phyloP scores from a whole-genome alignment of 2,888 invertebrate species.

The Oxycera nigricornis region DNA sequence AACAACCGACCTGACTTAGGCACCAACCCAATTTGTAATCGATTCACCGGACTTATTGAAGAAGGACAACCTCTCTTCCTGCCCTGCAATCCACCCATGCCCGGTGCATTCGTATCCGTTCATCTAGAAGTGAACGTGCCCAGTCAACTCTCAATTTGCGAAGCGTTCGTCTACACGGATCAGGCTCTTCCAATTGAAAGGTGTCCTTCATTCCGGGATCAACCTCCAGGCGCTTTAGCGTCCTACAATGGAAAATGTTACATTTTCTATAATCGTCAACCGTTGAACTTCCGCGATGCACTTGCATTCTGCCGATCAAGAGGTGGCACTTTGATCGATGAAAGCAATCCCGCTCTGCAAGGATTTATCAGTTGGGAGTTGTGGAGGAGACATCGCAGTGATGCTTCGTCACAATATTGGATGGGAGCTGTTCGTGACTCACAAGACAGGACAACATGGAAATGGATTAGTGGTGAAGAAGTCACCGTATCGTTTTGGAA shows the following conservation, averaged over 20 bases:
- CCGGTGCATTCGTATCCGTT: constrained; percentile 92
- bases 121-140: constrained; percentile 80
- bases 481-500: constrained; percentile 93
- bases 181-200: constrained; percentile 89
- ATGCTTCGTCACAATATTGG: constrained; percentile 93
- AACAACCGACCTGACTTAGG: constrained; percentile 92
- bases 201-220: constrained; percentile 91
- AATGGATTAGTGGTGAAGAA: constrained; percentile 88
- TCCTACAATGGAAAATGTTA: constrained; percentile 96
- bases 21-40: constrained; percentile 90
- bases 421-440: constrained; percentile 90
- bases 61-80: constrained; percentile 90
- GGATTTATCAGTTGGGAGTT: constrained; percentile 95
- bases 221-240: constrained; percentile 90
- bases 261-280: constrained; percentile 90
- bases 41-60: constrained; percentile 84
- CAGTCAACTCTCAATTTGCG: constrained; percentile 86
- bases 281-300: constrained; percentile 80
- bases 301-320: constrained; percentile 79
- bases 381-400: constrained; percentile 89
- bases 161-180: constrained; percentile 93
- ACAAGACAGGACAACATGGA: constrained; percentile 80
- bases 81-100: constrained; percentile 94
- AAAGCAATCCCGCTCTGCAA: constrained; percentile 91
- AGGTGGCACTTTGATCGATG: constrained; percentile 86